phyloP scores from a whole-genome alignment of 2,888 invertebrate genomes.

The Myopa testacea region DNA sequence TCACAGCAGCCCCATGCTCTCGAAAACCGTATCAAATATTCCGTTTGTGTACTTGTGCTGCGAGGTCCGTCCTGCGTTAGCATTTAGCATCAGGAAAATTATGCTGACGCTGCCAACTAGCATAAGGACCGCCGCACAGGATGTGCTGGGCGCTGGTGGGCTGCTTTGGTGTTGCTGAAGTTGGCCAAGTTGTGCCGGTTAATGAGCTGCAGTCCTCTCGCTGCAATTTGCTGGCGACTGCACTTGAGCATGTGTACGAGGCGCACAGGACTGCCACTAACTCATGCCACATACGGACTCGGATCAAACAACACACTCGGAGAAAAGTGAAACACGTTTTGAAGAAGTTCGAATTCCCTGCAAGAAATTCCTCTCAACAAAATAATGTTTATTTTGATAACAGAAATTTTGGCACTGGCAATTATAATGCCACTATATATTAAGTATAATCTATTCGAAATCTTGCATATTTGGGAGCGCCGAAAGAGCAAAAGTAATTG shows the following conservation, averaged over 20 bases:
- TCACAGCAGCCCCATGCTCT: neutral
- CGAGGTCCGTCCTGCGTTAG: conserved; percentile 51
- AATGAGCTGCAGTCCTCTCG: conserved; percentile 60
- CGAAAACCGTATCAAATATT: conserved; percentile 27
- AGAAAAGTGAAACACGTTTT: neutral
- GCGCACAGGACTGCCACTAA: conserved; percentile 42
- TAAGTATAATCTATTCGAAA: too few relatives aligned
- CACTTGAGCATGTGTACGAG: conserved; percentile 42
- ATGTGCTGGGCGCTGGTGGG: neutral
- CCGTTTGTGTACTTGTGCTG: conserved; percentile 52
- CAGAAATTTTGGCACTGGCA: too few relatives aligned
- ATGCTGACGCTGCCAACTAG: conserved; percentile 65
- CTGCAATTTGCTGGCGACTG: conserved; percentile 42
- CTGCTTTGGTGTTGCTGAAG: conserved; percentile 19
- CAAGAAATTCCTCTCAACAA: too few relatives aligned
- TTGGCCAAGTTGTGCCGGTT: conserved; percentile 48
- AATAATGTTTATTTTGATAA: too few relatives aligned
- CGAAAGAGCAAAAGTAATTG: too few relatives aligned
- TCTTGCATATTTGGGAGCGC: too few relatives aligned
- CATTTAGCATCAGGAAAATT: conserved; percentile 66
- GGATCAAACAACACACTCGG: conserved; percentile 10
- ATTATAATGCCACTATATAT: too few relatives aligned
- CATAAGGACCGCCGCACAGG: conserved; percentile 41
- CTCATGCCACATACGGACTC: conserved; percentile 24
- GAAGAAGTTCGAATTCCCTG: too few relatives aligned